Base-by-base conservation (phyloP, 2,888 invertebrate species). In the Idaea biselata region DNA sequence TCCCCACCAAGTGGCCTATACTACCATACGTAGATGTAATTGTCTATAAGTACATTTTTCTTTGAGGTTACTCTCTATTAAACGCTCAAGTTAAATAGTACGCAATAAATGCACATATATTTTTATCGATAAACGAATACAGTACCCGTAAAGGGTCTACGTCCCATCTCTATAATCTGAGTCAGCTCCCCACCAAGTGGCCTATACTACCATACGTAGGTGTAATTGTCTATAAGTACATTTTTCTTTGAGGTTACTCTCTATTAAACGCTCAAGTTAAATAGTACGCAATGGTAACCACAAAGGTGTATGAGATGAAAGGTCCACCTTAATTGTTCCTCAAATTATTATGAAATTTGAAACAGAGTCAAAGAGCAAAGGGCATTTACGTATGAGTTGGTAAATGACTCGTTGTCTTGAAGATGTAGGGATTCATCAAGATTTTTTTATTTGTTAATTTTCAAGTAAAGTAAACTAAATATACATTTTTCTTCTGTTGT, bases 191-290 rank as follows among this genome's bases (percentile, higher is more conserved):
- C 73, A 74, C 77, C 82, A 75, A 91, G 91, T 87, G 84, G 87
- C 91, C 83, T 82, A 87, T 87, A 89, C 87, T 86, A 88, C 84
- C 89, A 87, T 91, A 90, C 88, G 82, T 89, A 91, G 84, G 86
- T 87, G 88, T 92, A 91, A 92, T 91, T 91, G 90, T 91, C 88
- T 82, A 84, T 84, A 86, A 91, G 91, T 88, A 89, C 89, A 92
- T 91, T 91, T 91, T 92, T 91, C 92, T 92, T 92, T 92, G 92
- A 92, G 89, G 91, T 92, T 88, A 92, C 89, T 91, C 89, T 88
- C 90, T 91, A 91, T 91, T 91, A 92, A 81, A 84, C 80, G 83
- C 89, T 91, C 83, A 88, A 88, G 88, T 84, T 80, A 89, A 92
- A 92, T 92, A 87, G 89, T 87, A 67, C 64, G 63, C 61, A 67